Evolutionary conservation across 2,888 invertebrate genomes (phyloP).

Genomic region (Branchipolynoe longqiensis): DNA sequence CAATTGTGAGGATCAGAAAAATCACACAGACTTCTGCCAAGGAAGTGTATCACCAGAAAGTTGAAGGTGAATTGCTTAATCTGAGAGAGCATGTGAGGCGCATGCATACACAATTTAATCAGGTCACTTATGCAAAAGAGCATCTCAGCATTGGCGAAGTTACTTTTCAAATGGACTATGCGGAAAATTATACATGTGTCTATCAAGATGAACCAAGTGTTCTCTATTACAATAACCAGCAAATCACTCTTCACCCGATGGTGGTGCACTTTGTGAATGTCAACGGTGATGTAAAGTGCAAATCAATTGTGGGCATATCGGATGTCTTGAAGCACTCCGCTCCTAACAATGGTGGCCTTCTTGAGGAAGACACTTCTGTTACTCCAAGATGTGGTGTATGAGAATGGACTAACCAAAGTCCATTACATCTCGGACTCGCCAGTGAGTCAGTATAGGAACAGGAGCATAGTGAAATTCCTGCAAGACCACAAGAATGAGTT

Average conservation of each 20-base stretch:
- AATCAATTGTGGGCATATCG: neutral
- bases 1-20: neutral
- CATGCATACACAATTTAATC: neutral
- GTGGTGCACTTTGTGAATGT: slow-evolving; percentile 61
- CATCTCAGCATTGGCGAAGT: neutral
- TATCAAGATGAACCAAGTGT: slow-evolving; percentile 66
- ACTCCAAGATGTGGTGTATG: neutral
- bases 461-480: neutral
- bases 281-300: neutral
- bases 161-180: slow-evolving; percentile 84
- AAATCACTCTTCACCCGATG: slow-evolving; percentile 67
- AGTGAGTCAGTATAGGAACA: slow-evolving; percentile 12
- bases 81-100: neutral
- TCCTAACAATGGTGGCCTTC: neutral
- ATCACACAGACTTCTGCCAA: neutral
- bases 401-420: neutral
- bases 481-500: neutral
- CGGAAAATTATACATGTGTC: slow-evolving; percentile 75
- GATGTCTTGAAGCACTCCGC: neutral
- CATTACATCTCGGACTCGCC: slow-evolving; percentile 21
- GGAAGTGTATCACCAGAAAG: neutral
- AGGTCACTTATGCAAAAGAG: neutral
- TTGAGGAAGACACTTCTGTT: neutral
- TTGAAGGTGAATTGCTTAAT: neutral
- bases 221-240: slow-evolving; percentile 61